Base-by-base conservation (phyloP, 2,888 invertebrate genomes). In the Cylindroiulus punctatus region DNA sequence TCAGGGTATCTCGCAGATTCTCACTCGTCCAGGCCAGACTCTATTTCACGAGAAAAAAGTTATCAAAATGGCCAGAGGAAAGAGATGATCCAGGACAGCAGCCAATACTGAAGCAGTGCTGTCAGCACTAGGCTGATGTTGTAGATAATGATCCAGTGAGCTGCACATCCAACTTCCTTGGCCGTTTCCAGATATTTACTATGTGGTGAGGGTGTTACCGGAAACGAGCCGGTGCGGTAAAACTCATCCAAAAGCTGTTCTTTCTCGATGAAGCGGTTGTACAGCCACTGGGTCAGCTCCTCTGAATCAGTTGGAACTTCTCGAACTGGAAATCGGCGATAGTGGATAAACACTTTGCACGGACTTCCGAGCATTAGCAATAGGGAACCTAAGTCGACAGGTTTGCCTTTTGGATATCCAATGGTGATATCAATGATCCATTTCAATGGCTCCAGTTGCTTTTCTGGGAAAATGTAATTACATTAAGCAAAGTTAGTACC, bases 371-470 rank as follows among this genome's bases (percentile, higher is more conserved):
- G 94, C 86, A 96, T 94, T 8, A 88, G 65, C 76, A 89, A 89
- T 87, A 98, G 95, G 87, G 95, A 94, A 85, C 94, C 93, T 87
- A 97, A 92, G 90, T 96, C 96, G 82, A 97, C 91, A 0, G 97
- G 96, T 86, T 94, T 92, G 76, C 95, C 95, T 86, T 96, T 94
- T 0, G 97, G 96, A 92, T 98, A 98, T 81, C 96, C 97, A 90
- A 98, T 95, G 86, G 98, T 98, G 89, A 98, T 94, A 91, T 98
- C 98, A 88, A 98, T 92, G 86, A 98, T 93, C 95, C 97, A 98
- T 89, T 95, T 93, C 88, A 94, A 89, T 10, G 91, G 89, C 84
- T 90, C 90, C 5, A 89, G 88, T 82, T 90, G 90, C 36, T 85
- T 84, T 7, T 32, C 32, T 40, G 82, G 7, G 36, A 36, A 36